These are phyloP conservation scores for Conger conger DNA, from an alignment of 2,113 vertebrate species.

Conservation along the genomic window DNA sequence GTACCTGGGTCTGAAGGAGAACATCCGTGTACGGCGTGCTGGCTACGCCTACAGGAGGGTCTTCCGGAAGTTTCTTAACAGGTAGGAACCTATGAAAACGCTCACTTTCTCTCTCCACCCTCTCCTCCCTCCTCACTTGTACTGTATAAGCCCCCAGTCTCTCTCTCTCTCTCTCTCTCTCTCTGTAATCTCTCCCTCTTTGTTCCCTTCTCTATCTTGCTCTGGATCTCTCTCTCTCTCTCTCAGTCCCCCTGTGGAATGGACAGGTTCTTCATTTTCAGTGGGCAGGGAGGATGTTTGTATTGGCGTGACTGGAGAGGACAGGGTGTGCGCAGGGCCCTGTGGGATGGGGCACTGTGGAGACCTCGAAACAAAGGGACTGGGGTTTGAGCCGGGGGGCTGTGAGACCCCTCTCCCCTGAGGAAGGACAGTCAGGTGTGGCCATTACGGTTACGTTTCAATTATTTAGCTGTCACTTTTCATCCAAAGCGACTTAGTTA, in stretches of 20 bases:
- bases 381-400: background rate
- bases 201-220: no score
- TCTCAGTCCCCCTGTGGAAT: background rate
- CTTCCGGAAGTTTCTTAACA: slow-evolving; percentile 95
- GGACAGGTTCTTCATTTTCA: background rate
- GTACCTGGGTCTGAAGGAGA: slow-evolving; percentile 95
- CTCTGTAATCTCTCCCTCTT: background rate
- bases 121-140: no score
- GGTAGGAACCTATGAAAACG: slow-evolving; percentile 65
- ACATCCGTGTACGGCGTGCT: slow-evolving; percentile 93
- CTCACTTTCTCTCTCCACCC: background rate
- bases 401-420: background rate
- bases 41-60: slow-evolving; percentile 92
- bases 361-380: background rate
- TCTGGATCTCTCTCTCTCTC: background rate
- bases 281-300: slow-evolving; percentile 59
- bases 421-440: slow-evolving; percentile 7
- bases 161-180: background rate
- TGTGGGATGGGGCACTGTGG: background rate
- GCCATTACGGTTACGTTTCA: no score
- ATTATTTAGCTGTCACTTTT: no score
- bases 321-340: background rate
- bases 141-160: background rate
- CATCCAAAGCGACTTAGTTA: no score
- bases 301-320: slow-evolving; percentile 20